Base-by-base conservation (phyloP, 2,113 vertebrate genomes). In the Naja naja region DNA sequence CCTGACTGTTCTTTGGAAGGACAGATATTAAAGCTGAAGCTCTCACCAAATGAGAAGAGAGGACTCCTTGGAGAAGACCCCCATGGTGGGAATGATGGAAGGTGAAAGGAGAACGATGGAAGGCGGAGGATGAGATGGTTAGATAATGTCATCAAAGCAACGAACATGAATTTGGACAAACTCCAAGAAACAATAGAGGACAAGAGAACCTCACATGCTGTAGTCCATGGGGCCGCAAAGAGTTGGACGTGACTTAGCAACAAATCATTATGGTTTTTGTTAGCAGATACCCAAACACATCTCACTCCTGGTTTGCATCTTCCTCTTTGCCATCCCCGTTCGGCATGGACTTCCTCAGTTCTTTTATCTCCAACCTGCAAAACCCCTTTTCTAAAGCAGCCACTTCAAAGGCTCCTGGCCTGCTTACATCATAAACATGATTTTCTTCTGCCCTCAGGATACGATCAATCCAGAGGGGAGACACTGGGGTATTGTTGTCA, bases 371-470 rank as follows among this genome's bases (percentile, higher is more conserved):
- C 92, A 93, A 91, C 93, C 93, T 88, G 39, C 58, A 85, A 43
- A 91, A 49, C 1, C 43, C 58, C 90, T 95, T 95, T 9, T 90
- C 89, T 93, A 92, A 96, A 49, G 95, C 93, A 92, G 91, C 89
- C 53, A 91, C 64, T 95, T 97, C 91, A 94, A 96, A 94, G 91
- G 22, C 94, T 94, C 74, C 64, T 94, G 45, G 91, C 88, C 89
- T 93, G 85, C 74, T 96, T 94, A 90, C 91, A 94, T 52, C 55
- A 91, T 92, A 97, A 95, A 94, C 81, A 91, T 85, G 0, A 81
- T 93, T 96, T 96, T 96, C 94, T 96, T 89, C 88, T 94, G 90
- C 93, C 94, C 88, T 95, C 89, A 93, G 93, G 94, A 96, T 4
- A 30, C 89, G 0, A 0, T 91, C 94, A 95, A 52, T 94, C 89